phyloP scores from a whole-genome alignment of 2,797 vertebrate species.

The Sebastes wilsoni region DNA sequence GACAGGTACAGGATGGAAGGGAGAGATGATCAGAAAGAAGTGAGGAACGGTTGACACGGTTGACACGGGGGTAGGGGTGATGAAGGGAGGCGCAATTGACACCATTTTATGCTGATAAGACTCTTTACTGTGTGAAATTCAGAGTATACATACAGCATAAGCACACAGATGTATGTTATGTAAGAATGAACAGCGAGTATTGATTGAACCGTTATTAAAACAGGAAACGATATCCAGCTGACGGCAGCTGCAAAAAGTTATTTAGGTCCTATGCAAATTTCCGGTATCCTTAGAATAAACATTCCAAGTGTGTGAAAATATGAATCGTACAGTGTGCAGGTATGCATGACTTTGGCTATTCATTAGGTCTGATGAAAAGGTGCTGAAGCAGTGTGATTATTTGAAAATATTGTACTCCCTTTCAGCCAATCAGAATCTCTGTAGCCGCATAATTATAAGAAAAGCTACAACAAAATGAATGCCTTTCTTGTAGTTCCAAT shows the following conservation, averaged over 20 bases:
- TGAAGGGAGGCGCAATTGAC: neutral
- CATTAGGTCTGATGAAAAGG: neutral
- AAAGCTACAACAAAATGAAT: neutral
- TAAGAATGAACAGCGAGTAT: slow-evolving; percentile 6
- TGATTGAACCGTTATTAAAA: slow-evolving; percentile 1
- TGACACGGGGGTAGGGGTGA: neutral
- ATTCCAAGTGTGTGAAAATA: neutral
- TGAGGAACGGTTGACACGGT: neutral
- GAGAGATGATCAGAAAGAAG: neutral
- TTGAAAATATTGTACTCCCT: neutral
- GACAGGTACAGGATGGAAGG: slow-evolving; percentile 4
- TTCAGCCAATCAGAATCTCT: neutral
- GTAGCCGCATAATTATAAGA: neutral
- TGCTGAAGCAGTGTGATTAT: neutral
- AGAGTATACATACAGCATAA: neutral
- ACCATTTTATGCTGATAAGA: neutral
- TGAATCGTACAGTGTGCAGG: neutral
- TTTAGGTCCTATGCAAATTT: neutral
- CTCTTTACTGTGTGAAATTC: neutral
- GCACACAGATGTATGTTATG: slow-evolving; percentile 12
- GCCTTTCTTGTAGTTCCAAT: neutral
- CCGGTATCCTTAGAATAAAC: neutral
- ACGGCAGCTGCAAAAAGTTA: neutral
- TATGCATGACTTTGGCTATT: neutral
- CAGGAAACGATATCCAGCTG: neutral